Percentiles rank a stretch among this genome's conserved stretches.
Conservation (phyloP, 2,797 vertebrate genomes). For the Phalloptychus januarius region DNA sequence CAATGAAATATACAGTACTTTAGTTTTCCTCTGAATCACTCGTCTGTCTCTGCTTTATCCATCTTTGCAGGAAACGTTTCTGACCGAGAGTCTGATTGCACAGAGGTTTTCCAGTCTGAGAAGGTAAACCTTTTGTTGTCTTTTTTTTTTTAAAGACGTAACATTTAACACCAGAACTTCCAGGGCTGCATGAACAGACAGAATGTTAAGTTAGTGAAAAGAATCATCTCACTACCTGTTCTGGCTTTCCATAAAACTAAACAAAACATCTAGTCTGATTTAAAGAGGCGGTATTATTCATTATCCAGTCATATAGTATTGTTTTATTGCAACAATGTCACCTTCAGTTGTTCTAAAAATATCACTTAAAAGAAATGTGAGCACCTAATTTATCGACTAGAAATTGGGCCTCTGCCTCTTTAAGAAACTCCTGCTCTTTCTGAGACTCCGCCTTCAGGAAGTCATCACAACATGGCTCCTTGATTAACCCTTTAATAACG, state of each 20-base stretch:
- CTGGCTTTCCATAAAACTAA: neutral
- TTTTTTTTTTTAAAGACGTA: neutral
- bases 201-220: neutral
- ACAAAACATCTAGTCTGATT: neutral
- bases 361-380: too few relatives aligned
- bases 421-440: too few relatives aligned
- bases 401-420: too few relatives aligned
- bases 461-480: too few relatives aligned
- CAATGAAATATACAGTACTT: neutral
- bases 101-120: slow-evolving; percentile 31
- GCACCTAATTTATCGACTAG: too few relatives aligned
- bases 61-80: slow-evolving; percentile 46
- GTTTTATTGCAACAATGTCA: too few relatives aligned
- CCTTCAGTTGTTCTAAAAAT: too few relatives aligned
- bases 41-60: neutral
- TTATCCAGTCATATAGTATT: too few relatives aligned
- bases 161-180: neutral
- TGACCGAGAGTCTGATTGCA: slow-evolving; percentile 44
- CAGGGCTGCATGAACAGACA: too few relatives aligned
- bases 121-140: slow-evolving; percentile 54
- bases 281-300: too few relatives aligned
- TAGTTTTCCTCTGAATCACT: neutral
- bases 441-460: too few relatives aligned
- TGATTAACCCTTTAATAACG: too few relatives aligned
- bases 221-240: neutral